Base-by-base conservation (phyloP, 2,888 invertebrate genomes). In the Caenorhabditis macrosperma region DNA sequence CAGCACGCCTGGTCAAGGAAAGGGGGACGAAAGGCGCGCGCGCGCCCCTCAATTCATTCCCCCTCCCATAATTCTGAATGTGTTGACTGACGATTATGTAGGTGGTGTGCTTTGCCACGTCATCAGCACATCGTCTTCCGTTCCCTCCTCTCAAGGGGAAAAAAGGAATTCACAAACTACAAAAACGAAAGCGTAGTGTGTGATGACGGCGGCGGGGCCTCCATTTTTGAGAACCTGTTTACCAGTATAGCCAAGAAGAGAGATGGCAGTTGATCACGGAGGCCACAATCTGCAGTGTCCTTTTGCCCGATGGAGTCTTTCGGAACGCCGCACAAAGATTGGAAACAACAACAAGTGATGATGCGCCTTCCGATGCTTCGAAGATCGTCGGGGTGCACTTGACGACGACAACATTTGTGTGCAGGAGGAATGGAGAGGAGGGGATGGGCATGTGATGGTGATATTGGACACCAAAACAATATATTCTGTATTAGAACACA, bases 151-250 rank as follows among this genome's bases (percentile, higher is more conserved):
- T 20, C 22, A 33, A 54, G 46, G 46, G 26, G 54, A 28, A 17
- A 30, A 55, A 41, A 15, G 41, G 15, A 28, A 28, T n/a, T 44
- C 64, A 72, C 72, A 72, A 72, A 72, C 64, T 72, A 72, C 72
- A 72, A 24, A 15, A 33, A 48, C 20, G 15, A 28, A 28, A 28
- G 10, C 64, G 72, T 72, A 72, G 72, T 61, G 28, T 50, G 54
- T 63, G n/a, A n/a, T n/a, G n/a, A n/a, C n/a, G n/a, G n/a, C n/a
- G n/a, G n/a, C n/a, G n/a, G n/a, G n/a, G n/a, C n/a, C n/a, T n/a
- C n/a, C n/a, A n/a, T n/a, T 46, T 72, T 72, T 72, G 63, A 72
- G 33, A 72, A 72, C 71, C 63, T 55, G 71, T 72, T 63, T 63
- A 46, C 46, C 54, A 38, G 55, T 61, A 35, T 60, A 38, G 59